Evolutionary conservation across 2,113 vertebrate genomes (phyloP), one percentile per base, ranked within the genome.

Genomic region (Halichoeres trimaculatus): DNA sequence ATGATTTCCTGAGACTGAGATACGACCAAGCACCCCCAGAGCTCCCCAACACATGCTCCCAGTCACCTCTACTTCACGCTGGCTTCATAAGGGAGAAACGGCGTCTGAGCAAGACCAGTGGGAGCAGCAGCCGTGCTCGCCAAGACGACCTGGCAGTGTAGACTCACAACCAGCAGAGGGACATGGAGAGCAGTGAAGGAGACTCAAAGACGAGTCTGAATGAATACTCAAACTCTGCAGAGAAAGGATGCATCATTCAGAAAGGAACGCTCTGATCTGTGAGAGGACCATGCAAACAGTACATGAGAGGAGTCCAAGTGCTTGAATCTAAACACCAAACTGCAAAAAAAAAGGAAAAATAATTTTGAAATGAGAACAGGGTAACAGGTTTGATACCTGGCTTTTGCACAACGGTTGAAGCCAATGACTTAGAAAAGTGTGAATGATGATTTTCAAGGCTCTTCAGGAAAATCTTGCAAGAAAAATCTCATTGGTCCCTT

Each of bases 111-210:
- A 98, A 96, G 88, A 89, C 94, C 81, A 99, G 98, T 23, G 92
- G 92, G 0, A 84, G 90, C 85, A 97, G 95, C 87, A 97, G 95
- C 88, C 95, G 96, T 65, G 94, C 94, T 0, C 93, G 96, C 56
- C 95, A 95, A 0, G 96, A 96, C 10, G 97, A 99, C 74, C 81
- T 99, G 61, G 95, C 97, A 0, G 96, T 99, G 73, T 99, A 94
- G 93, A 55, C 10, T 16, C 70, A 38, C 11, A 24, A 26, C 34
- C 16, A 30, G 23, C 48, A 41, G 65, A 55, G 8, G 26, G n/a
- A 36, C 35, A 12, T 14, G 48, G 63, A 40, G 45, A 30, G 22
- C 20, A 23, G 53, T 78, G 69, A 43, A n/a, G 0, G 56, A 24
- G 48, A 61, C 16, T 14, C 38, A 35, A 58, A 52, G 77, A 43